Evolutionary conservation across 2,797 vertebrate species (phyloP).

Genomic region (Amniataba percoides): DNA sequence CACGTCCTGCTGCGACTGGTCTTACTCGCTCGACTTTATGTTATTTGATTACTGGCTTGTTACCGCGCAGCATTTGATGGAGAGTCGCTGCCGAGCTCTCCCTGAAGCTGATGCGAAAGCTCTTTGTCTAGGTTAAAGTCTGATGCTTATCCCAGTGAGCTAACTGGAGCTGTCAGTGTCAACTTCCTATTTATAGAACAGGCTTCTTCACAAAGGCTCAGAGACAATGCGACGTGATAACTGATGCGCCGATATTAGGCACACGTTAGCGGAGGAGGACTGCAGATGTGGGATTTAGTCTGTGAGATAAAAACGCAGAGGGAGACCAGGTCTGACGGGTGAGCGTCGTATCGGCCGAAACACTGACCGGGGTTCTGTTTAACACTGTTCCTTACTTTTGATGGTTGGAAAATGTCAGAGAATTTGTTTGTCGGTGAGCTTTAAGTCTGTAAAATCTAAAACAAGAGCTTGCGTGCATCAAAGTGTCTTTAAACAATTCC

Average conservation of each 20-base stretch:
- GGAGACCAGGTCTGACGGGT: background rate
- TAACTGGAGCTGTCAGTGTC: slow-evolving; percentile 80
- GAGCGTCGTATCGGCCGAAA: background rate
- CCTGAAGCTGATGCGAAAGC: slow-evolving; percentile 63
- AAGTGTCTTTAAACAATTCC: background rate
- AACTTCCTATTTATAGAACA: slow-evolving; percentile 79
- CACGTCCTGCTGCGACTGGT: slow-evolving; percentile 42
- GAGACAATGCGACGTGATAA: slow-evolving; percentile 73
- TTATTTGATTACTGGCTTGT: slow-evolving; percentile 71
- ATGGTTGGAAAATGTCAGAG: background rate
- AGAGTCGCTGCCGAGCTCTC: slow-evolving; percentile 39
- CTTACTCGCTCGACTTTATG: slow-evolving; percentile 46
- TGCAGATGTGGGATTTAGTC: slow-evolving; percentile 8
- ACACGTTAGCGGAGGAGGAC: slow-evolving; percentile 29
- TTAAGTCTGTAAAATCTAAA: background rate
- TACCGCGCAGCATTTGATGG: slow-evolving; percentile 50
- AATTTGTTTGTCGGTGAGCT: background rate
- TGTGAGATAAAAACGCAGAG: background rate
- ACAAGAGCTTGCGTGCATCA: background rate
- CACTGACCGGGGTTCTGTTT: background rate
- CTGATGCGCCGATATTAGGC: slow-evolving; percentile 57
- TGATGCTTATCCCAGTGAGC: slow-evolving; percentile 74
- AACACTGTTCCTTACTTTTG: too few species aligned
- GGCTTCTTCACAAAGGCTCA: slow-evolving; percentile 68
- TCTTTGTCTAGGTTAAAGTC: slow-evolving; percentile 74